Evolutionary conservation across 37 sponge, comb jelly and placozoan genomes (phyloP), one percentile per base, ranked within the genome.

Genomic region (Chondrosia reniformis): DNA sequence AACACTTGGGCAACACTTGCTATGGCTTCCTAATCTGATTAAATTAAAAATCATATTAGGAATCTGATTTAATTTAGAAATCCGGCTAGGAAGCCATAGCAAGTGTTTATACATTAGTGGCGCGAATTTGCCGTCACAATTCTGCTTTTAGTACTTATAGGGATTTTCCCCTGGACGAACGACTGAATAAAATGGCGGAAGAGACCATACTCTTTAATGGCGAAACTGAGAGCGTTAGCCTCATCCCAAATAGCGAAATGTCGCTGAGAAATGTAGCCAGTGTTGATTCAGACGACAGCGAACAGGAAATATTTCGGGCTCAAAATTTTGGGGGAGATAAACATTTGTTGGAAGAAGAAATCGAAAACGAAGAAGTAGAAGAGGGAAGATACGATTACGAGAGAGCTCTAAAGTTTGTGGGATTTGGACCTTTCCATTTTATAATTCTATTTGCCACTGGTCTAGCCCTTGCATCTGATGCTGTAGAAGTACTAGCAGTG

Each of bases 381-480:
- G 91, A 79, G 37, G 81, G 59, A n/a, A n/a, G n/a, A n/a, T n/a
- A n/a, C n/a, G 84, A 87, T 17, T 91, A 91, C 69, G 88, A 91
- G 43, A 82, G 76, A 25, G 88, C 81, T 0, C 73, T 91, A 22
- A 75, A 83, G 15, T 24, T 76, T 42, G 32, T 87, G 19, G 88
- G 91, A 3, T 83, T 87, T 42, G 91, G 91, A 9, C 31, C 63
- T 24, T 86, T 87, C 54, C 91, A 91, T 32, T 15, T 81, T 3
- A 0, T 86, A 2, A 62, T 87, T 36, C 45, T 91, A 45, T 1
- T 79, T 40, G 74, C 56, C 19, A 84, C 67, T 33, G 91, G 91
- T 5, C 9, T 91, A 9, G n/a, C n/a, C n/a, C n/a, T n/a, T n/a
- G n/a, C n/a, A n/a, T n/a, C n/a, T n/a, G n/a, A n/a, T n/a, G n/a